Evolutionary conservation across 2,888 invertebrate species (phyloP).

Genomic region (Patella ulyssiponensis): DNA sequence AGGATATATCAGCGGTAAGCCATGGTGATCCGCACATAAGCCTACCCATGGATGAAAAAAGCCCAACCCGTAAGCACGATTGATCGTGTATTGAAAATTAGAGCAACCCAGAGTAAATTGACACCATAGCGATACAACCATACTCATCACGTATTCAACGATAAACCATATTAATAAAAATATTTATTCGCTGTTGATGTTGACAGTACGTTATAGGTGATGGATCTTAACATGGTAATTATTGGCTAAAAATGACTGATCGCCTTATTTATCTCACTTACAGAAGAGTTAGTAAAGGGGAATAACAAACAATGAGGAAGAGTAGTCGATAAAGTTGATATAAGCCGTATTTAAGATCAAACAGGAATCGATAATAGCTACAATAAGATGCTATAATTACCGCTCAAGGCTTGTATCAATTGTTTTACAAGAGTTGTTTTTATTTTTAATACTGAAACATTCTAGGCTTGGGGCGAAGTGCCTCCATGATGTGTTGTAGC

Average conservation of each 20-base stretch:
- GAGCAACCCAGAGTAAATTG: too few species aligned
- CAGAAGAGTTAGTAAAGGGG: constrained; percentile 5
- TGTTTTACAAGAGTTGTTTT: too few species aligned
- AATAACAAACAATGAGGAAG: not conserved
- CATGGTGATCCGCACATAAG: too few species aligned
- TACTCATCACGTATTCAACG: too few species aligned
- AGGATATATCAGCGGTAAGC: too few species aligned
- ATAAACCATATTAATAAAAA: not conserved
- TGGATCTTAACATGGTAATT: not conserved
- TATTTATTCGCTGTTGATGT: not conserved
- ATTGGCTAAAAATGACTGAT: constrained; percentile 8
- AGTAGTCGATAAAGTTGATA: not conserved
- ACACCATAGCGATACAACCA: too few species aligned
- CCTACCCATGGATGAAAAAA: too few species aligned
- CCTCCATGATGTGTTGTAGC: too few species aligned
- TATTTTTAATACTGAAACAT: too few species aligned
- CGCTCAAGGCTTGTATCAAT: not conserved
- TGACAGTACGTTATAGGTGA: not conserved
- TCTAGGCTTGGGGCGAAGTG: too few species aligned
- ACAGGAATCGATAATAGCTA: not conserved
- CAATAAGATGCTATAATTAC: constrained; percentile 10
- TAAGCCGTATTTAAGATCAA: not conserved
- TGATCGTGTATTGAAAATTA: too few species aligned
- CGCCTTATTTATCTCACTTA: constrained; percentile 7
- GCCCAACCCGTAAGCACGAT: too few species aligned